phyloP scores from a whole-genome alignment of 2,113 vertebrate genomes.

The Rhizomys pruinosus region DNA sequence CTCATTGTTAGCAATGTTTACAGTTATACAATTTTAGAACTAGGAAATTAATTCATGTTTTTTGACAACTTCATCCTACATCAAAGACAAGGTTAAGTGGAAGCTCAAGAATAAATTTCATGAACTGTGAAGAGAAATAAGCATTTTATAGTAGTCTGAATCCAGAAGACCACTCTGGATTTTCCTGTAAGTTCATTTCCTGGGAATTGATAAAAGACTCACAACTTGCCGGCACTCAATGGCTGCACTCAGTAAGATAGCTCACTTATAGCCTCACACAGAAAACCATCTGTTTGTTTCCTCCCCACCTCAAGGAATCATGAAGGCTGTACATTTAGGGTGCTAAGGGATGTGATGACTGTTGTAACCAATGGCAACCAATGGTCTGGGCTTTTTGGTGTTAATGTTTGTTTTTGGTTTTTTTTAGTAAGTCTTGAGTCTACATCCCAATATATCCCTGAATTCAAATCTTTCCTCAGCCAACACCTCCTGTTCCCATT shows the following conservation, averaged over 20 bases:
- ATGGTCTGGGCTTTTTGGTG: conserved; percentile 37
- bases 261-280: neutral
- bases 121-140: neutral
- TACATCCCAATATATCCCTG: conserved; percentile 9
- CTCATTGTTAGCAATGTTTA: neutral
- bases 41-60: neutral
- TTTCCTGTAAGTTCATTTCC: neutral
- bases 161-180: neutral
- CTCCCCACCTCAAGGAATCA: conserved; percentile 55
- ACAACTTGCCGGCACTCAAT: conserved; percentile 2
- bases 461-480: conserved; percentile 22
- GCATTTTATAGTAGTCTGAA: neutral
- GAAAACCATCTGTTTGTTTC: conserved; percentile 36
- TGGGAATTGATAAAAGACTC: neutral
- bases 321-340: conserved; percentile 29
- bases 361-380: conserved; percentile 48
- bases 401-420: neutral
- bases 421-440: neutral
- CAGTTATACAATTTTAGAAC: neutral
- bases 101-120: neutral
- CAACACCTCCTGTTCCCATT: neutral
- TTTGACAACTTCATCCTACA: neutral
- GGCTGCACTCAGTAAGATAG: conserved; percentile 12
- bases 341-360: conserved; percentile 37
- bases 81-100: neutral